Conservation (phyloP, 2,113 vertebrate species). For the Arvicanthis niloticus region DNA sequence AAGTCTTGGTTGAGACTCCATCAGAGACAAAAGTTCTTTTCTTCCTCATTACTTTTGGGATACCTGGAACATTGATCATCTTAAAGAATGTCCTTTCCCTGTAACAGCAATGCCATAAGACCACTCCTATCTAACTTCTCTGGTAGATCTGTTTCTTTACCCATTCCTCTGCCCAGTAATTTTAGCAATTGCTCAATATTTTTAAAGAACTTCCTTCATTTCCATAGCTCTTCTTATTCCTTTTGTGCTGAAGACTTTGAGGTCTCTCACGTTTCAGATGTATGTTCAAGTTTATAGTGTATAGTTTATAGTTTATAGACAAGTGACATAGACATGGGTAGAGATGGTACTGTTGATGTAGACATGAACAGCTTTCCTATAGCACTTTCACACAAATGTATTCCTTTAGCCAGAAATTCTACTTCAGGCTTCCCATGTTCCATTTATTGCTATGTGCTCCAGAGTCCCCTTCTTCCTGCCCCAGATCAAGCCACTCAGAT, state of each 20-base stretch:
- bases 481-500: background rate
- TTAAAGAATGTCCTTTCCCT: background rate
- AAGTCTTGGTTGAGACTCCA: background rate
- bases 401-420: background rate
- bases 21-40: background rate
- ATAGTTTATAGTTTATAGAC: background rate
- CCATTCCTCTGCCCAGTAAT: background rate
- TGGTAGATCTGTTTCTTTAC: background rate
- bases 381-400: background rate
- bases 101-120: background rate
- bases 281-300: background rate
- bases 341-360: background rate
- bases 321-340: background rate
- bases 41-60: background rate
- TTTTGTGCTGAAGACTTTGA: background rate
- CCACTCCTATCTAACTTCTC: background rate
- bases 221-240: background rate
- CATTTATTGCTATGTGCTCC: background rate
- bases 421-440: background rate
- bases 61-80: background rate
- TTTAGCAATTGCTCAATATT: background rate
- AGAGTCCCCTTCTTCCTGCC: background rate
- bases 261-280: background rate
- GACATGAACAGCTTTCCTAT: background rate
- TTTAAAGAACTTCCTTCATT: background rate